Evolutionary conservation across 2,888 invertebrate genomes (phyloP).

Genomic region (Netelia inedita): DNA sequence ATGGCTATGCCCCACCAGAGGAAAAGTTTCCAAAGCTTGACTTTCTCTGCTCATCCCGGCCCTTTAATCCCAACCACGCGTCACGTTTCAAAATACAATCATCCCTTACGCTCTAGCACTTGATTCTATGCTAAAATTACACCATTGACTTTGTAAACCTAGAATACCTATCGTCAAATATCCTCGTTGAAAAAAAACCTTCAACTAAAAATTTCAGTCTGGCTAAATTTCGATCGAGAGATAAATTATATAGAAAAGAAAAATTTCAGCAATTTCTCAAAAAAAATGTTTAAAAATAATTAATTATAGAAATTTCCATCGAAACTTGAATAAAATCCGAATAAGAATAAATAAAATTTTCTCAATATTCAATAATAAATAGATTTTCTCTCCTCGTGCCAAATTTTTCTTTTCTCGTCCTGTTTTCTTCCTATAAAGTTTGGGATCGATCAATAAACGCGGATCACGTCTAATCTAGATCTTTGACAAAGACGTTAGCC

Average conservation of each 20-base stretch:
- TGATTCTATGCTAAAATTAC: background rate
- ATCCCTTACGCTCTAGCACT: background rate
- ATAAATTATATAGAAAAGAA: too few species aligned
- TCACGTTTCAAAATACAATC: slow-evolving; percentile 29
- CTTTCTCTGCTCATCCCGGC: slow-evolving; percentile 35
- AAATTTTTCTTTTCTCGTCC: background rate
- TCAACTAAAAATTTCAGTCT: background rate
- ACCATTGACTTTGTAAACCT: background rate
- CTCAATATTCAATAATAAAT: background rate
- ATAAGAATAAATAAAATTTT: background rate
- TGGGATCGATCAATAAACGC: slow-evolving; percentile 14
- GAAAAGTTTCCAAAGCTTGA: background rate
- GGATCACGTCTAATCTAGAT: slow-evolving; percentile 67
- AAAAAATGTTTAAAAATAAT: too few species aligned
- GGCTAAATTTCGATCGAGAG: too few species aligned
- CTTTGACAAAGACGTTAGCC: slow-evolving; percentile 51
- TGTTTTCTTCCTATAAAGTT: background rate
- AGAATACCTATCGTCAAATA: background rate
- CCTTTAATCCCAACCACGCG: slow-evolving; percentile 50
- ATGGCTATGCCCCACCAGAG: background rate
- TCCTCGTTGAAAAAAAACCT: background rate
- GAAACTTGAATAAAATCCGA: too few species aligned
- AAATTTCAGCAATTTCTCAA: too few species aligned
- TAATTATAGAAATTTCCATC: too few species aligned
- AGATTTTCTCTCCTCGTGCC: background rate